A percentile compares a stretch with the other conserved stretches of the same genome.
Conservation (phyloP, 2,888 invertebrate species). For the Elmis aenea region DNA sequence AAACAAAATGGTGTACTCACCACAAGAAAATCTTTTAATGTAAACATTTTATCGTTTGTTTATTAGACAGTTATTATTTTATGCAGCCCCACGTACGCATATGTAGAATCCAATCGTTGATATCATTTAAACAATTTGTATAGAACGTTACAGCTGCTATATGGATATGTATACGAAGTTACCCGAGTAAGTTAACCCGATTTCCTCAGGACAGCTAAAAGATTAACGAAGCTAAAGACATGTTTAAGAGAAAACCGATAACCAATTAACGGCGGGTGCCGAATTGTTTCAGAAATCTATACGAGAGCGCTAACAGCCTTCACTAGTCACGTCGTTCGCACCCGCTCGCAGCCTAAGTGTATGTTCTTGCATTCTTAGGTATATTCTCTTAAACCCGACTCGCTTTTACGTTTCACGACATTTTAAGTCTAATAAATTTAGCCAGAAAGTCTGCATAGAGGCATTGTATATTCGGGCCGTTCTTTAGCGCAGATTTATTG, state of each 20-base stretch:
- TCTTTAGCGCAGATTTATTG: constrained; percentile 31
- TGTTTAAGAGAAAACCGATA: constrained; percentile 20
- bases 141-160: too few relatives aligned
- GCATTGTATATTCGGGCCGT: constrained; percentile 31
- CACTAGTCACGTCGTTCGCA: constrained; percentile 7
- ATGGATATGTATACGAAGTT: too few relatives aligned
- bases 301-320: constrained; percentile 7
- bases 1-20: too few relatives aligned
- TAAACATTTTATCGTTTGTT: too few relatives aligned
- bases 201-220: constrained; percentile 18
- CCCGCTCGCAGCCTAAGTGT: constrained; percentile 7
- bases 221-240: constrained; percentile 25
- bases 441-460: constrained; percentile 29
- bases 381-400: constrained; percentile 15
- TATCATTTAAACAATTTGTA: too few relatives aligned
- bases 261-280: constrained; percentile 20
- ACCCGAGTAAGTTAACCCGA: constrained; percentile 22
- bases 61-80: too few relatives aligned
- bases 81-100: too few relatives aligned
- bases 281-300: constrained; percentile 16
- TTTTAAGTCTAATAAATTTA: constrained; percentile 31
- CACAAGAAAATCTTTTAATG: too few relatives aligned
- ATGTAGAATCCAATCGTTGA: too few relatives aligned
- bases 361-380: constrained; percentile 11
- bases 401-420: constrained; percentile 27